Evolutionary conservation across 1,140 invertebrate species (phyloP).

Genomic region (Trinorchestia longiramus): DNA sequence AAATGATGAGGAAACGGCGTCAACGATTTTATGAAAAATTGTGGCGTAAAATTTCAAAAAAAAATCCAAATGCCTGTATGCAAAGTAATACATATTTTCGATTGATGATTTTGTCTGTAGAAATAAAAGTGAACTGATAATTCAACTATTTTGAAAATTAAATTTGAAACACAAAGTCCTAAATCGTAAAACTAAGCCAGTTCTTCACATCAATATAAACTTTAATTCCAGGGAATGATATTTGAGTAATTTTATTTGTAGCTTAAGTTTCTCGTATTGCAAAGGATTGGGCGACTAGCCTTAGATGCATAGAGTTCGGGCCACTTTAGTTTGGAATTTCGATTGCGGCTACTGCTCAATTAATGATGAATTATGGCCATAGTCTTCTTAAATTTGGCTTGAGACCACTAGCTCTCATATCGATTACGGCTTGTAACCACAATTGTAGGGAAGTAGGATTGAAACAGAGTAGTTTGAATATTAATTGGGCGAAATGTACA

Average conservation of each 20-base stretch:
- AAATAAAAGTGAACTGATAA: too few species aligned
- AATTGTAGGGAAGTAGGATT: neutral
- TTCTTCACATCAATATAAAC: too few species aligned
- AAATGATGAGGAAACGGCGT: neutral
- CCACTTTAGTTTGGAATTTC: neutral
- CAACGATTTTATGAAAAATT: neutral
- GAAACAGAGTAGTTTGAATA: neutral
- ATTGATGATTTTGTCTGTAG: too few species aligned
- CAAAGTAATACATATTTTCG: too few species aligned
- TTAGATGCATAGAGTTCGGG: neutral
- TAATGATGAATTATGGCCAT: neutral
- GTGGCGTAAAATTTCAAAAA: too few species aligned
- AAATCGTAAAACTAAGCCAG: neutral
- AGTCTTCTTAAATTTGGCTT: neutral
- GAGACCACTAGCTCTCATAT: neutral
- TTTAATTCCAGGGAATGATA: too few species aligned
- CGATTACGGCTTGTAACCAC: neutral
- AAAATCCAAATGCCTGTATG: too few species aligned
- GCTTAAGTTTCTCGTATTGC: too few species aligned
- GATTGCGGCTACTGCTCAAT: neutral
- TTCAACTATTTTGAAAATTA: too few species aligned
- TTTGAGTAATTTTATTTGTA: too few species aligned
- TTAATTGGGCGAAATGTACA: neutral
- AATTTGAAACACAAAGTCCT: too few species aligned
- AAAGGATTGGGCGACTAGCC: too few species aligned